Percentiles rank a stretch among this genome's conserved stretches.
phyloP scores from a whole-genome alignment of 2,888 invertebrate species.

The Eilema sororculum region DNA sequence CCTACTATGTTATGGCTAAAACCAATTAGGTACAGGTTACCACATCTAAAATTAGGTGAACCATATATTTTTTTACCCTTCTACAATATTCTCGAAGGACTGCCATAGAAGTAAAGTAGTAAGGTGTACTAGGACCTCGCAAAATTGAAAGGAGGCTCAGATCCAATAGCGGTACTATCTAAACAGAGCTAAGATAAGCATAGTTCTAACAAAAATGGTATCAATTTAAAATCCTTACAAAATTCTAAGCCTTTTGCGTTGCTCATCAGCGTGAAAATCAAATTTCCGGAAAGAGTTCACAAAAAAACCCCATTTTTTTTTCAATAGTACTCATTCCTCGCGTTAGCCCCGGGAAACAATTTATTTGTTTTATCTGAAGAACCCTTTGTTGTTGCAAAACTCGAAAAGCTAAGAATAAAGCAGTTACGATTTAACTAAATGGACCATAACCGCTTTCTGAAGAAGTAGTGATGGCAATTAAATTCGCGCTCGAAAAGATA shows the following conservation, averaged over 20 bases:
- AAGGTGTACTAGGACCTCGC: neutral
- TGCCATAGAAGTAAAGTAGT: no score
- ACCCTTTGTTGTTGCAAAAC: constrained; percentile 72
- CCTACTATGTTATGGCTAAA: no score
- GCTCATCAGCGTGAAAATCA: constrained; percentile 43
- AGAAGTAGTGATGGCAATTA: constrained; percentile 63
- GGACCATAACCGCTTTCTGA: constrained; percentile 68
- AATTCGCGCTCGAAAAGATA: constrained; percentile 60
- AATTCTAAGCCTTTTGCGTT: constrained; percentile 19
- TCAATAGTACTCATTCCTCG: constrained; percentile 63
- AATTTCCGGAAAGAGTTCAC: constrained; percentile 54
- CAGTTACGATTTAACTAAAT: constrained; percentile 74
- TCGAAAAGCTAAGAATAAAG: constrained; percentile 69
- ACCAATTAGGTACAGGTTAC: no score
- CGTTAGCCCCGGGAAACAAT: constrained; percentile 65
- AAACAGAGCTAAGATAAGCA: neutral
- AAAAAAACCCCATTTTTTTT: constrained; percentile 56
- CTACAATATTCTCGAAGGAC: no score
- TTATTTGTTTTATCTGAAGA: constrained; percentile 76
- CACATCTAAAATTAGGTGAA: no score
- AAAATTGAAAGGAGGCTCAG: neutral
- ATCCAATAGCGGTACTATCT: neutral
- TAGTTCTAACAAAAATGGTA: neutral
- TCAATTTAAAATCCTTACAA: neutral
- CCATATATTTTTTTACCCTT: no score